Evolutionary conservation across 2,113 vertebrate species (phyloP), one percentile per base, ranked within the genome.

Genomic region (Ameiurus melas): DNA sequence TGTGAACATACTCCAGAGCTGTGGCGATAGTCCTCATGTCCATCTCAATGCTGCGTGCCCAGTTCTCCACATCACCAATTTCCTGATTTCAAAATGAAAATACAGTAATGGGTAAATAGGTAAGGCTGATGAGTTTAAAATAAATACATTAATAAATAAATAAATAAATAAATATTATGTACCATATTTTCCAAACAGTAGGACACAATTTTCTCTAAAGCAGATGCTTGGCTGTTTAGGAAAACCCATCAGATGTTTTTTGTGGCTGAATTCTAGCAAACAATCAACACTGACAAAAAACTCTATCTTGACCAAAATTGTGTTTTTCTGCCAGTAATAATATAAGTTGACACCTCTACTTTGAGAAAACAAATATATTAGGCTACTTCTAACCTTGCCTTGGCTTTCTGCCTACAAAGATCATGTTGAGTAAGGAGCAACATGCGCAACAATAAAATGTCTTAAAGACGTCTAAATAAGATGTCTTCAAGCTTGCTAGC

Each of bases 21-120:
- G 97, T 98, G 91, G 98, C 95, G 0, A 99, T 97, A 47, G 97
- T 99, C 86, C 98, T 95, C 97, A 99, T 99, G 94, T 99, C 98
- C 96, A 98, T 95, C 93, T 99, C 98, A 13, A 99, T 99, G 92
- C 98, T 99, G 57, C 97, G 95, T 0, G 98, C 98, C 98, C 98
- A 99, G 92, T 99, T 99, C 93, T 98, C 98, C 91, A 99, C 98
- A 14, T 99, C 98, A 0, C 98, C 98, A 4, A 99, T 99, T 95
- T 99, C 98, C 97, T 99, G 92, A 78, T 84, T 9, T 57, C 89
- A 39, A 9, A 89, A 0, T 85, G 19, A n/a, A 22, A 19, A 47
- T n/a, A 55, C 1, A 77, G 22, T 22, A 47, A 77, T 27, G 22
- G 73, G 43, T 19, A 33, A 20, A 81, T 13, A 2, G 53, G 8